Evolutionary conservation across 2,888 invertebrate genomes (phyloP).

Genomic region (Eurois occulta): DNA sequence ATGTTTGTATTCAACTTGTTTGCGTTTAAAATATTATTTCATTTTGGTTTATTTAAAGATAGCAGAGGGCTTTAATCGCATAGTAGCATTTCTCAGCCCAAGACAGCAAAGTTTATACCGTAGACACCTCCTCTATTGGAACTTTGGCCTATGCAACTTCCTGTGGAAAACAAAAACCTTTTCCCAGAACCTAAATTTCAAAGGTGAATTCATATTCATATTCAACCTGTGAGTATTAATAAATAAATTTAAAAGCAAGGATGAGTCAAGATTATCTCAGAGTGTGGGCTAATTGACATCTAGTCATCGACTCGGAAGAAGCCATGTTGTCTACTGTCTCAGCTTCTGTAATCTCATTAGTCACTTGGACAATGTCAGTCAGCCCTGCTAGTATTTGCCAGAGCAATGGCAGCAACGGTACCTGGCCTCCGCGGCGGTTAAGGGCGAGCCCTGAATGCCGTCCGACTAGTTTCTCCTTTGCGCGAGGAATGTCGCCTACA

Average conservation of each 20-base stretch:
- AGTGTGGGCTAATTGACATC: neutral
- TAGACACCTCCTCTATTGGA: neutral
- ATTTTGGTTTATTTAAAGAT: neutral
- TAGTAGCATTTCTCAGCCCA: no score
- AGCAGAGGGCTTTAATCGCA: neutral
- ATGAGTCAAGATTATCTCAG: neutral
- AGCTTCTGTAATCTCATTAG: conserved; percentile 37
- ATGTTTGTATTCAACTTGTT: neutral
- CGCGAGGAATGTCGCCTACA: conserved; percentile 85
- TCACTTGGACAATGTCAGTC: conserved; percentile 37
- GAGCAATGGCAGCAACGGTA: conserved; percentile 80
- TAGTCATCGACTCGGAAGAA: neutral
- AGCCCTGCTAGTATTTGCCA: conserved; percentile 71
- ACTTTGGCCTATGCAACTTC: neutral
- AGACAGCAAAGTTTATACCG: neutral
- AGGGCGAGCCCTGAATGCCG: conserved; percentile 87
- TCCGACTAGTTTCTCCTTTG: conserved; percentile 86
- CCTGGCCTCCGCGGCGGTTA: conserved; percentile 77
- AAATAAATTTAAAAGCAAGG: neutral
- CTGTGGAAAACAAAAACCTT: neutral
- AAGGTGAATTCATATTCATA: neutral
- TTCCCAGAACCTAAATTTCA: neutral
- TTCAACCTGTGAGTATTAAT: neutral
- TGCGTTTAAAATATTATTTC: neutral
- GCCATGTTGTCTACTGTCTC: conserved; percentile 1